Conservation (phyloP, 2,888 invertebrate species). For the Drosophila algonquin region DNA sequence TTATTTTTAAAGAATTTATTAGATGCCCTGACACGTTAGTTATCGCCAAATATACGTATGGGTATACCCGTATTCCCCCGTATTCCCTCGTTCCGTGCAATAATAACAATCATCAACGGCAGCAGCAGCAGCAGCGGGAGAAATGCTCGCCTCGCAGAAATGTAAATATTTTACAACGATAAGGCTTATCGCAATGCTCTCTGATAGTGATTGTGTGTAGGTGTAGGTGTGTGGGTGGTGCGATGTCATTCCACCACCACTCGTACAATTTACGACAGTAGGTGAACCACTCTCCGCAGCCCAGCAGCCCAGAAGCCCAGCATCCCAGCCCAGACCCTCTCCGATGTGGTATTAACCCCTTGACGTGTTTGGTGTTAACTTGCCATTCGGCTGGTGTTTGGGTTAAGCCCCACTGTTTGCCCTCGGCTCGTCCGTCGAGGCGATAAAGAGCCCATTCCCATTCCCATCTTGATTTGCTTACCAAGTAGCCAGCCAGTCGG, state of each 20-base stretch:
- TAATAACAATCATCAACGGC: constrained; percentile 38
- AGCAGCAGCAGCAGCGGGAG: not conserved
- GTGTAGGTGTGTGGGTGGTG: constrained; percentile 13
- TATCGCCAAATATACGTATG: constrained; percentile 15
- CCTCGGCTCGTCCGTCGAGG: constrained; percentile 31
- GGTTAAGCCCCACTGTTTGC: constrained; percentile 78
- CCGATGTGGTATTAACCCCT: constrained; percentile 73
- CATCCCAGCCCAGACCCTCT: constrained; percentile 21
- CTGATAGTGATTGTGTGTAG: constrained; percentile 37
- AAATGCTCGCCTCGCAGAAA: constrained; percentile 35
- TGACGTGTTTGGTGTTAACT: constrained; percentile 77
- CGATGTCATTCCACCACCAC: constrained; percentile 29
- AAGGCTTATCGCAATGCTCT: constrained; percentile 33
- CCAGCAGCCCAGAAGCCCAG: not conserved
- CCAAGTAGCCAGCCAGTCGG: constrained; percentile 54
- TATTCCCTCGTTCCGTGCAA: constrained; percentile 19
- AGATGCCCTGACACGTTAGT: constrained; percentile 27
- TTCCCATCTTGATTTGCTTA: constrained; percentile 50
- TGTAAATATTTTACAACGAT: constrained; percentile 39
- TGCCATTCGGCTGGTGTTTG: constrained; percentile 76
- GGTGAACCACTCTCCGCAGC: constrained; percentile 30
- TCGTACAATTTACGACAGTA: constrained; percentile 61
- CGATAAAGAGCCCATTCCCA: constrained; percentile 58
- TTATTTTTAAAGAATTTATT: constrained; percentile 57
- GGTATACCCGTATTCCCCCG: no score